phyloP scores from a whole-genome alignment of 2,888 invertebrate species.

The Ryuthela nishihirai region DNA sequence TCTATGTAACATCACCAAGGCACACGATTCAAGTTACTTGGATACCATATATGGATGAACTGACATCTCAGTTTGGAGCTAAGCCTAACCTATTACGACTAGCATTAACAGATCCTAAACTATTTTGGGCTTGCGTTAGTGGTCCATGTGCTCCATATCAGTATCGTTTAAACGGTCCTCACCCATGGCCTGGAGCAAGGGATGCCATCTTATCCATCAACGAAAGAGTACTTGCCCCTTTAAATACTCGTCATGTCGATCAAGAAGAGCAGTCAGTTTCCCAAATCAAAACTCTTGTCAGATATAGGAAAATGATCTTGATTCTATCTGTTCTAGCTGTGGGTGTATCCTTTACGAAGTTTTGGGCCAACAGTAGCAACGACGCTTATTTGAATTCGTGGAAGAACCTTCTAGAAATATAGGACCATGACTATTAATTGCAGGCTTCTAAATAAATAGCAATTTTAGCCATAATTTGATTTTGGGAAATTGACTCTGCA shows the following conservation, averaged over 20 bases:
- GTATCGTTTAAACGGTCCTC: conserved; percentile 50
- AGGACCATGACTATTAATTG: no score
- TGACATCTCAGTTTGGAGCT: conserved; percentile 51
- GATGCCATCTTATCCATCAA: conserved; percentile 49
- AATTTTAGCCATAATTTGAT: no score
- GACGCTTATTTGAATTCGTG: no score
- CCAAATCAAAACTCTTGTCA: no score
- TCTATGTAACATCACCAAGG: conserved; percentile 37
- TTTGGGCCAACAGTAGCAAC: no score
- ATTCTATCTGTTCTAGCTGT: no score
- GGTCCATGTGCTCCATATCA: conserved; percentile 50
- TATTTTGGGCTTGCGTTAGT: conserved; percentile 44
- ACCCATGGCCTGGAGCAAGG: conserved; percentile 52
- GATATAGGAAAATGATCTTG: no score
- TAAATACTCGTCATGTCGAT: conserved; percentile 17
- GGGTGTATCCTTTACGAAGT: no score
- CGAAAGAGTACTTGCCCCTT: conserved; percentile 38
- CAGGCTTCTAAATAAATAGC: no score
- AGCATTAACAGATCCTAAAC: conserved; percentile 43
- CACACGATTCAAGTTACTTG: conserved; percentile 39
- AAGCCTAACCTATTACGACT: conserved; percentile 49
- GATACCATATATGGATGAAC: conserved; percentile 52
- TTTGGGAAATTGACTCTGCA: no score
- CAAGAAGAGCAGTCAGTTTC: no score
- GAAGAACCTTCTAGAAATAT: no score